A percentile compares a stretch with the other conserved stretches of the same genome.
phyloP scores from a whole-genome alignment of 2,113 vertebrate genomes.

The Melanostigma gelatinosum region DNA sequence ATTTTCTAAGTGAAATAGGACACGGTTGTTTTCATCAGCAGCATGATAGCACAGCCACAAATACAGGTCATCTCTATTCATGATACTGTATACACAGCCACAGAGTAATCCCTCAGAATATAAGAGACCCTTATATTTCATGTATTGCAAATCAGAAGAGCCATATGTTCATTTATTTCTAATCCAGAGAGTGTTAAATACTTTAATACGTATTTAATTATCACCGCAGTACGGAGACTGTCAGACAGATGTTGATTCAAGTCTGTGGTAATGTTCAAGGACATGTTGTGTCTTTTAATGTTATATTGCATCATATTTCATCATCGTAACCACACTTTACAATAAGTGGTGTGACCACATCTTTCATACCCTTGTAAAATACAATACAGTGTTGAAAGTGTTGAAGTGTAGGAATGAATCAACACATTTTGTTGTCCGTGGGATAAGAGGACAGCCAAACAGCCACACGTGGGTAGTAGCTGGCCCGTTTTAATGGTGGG shows the following conservation, averaged over 20 bases:
- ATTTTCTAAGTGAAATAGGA: not conserved
- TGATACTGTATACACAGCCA: not conserved
- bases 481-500: not conserved
- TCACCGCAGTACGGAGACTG: not conserved
- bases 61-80: not conserved
- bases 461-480: conserved; percentile 50
- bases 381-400: too few relatives aligned
- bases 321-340: not conserved
- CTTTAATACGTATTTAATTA: not conserved
- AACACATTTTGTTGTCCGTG: too few relatives aligned
- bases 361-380: too few relatives aligned
- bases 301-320: not conserved
- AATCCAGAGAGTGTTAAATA: not conserved
- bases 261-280: too few relatives aligned
- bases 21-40: not conserved
- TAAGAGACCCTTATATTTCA: not conserved
- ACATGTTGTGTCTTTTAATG: too few relatives aligned
- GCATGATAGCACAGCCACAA: not conserved
- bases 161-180: not conserved
- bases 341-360: not conserved
- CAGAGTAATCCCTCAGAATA: not conserved
- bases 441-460: not conserved
- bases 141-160: not conserved
- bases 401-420: not conserved
- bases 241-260: too few relatives aligned